Base-by-base conservation (phyloP, 1,140 invertebrate genomes). In the Diabrotica virgifera region DNA sequence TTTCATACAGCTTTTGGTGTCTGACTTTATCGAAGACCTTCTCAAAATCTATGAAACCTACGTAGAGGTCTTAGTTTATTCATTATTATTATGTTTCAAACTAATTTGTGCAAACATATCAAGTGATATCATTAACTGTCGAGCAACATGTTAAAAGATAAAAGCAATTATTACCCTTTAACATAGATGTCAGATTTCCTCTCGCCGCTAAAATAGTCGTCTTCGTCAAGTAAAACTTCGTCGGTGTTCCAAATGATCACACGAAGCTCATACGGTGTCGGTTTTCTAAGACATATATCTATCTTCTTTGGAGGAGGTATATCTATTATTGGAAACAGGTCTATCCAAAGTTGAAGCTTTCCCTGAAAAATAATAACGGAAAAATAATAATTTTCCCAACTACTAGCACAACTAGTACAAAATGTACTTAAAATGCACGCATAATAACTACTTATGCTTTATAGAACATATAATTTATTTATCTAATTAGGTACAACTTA, bases 331-430 rank as follows among this genome's bases (percentile, higher is more conserved):
- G 89, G 83, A 77, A 94, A 95, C 80, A 96, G 89, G 76, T 97
- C 94, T 7, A 96, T 82, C 93, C 93, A 96, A 82, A 96, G 84
- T 78, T 94, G 91, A 36, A 96, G 72, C 81, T 93, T 94, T 12
- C 94, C 94, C 89, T 92, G 40, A 40, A 63, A 68, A 66, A 63
- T 35, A 24, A 36, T 52, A 38, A 40, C 36, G 35, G 46, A n/a
- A 35, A 46, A n/a, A 6, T 24, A 2, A 1, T 24, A 24, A 24
- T 24, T 24, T 24, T 24, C 24, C 24, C 24, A 60, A 58, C n/a
- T 8, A 6, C 12, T 9, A 11, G 1, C 24, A 1, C 24, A 60
- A 58, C n/a, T 8, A 6, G 7, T 9, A 11, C 8, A 2, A 59
- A 12, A 35, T 52, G 8, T 50, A 58, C 35, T 62, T 35, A 24